phyloP scores from a whole-genome alignment of 2,797 vertebrate species.

The Sebastolobus altivelis region DNA sequence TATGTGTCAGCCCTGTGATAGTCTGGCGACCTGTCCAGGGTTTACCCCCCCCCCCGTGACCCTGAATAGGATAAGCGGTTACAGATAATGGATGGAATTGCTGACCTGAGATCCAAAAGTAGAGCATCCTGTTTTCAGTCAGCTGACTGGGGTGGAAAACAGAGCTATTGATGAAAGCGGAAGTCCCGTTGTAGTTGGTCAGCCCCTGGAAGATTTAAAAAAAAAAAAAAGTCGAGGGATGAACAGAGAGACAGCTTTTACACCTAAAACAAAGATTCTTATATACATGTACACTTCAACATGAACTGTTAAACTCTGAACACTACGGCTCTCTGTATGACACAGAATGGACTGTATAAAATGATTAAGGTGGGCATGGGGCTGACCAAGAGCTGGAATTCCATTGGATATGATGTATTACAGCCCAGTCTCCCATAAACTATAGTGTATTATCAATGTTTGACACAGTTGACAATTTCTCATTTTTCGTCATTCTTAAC shows the following conservation, averaged over 20 bases:
- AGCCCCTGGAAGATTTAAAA: conserved; percentile 77
- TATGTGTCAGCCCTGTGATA: no score
- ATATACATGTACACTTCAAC: neutral
- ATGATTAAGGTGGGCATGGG: neutral
- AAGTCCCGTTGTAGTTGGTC: conserved; percentile 82
- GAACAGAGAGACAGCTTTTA: neutral
- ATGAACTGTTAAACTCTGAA: neutral
- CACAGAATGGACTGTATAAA: neutral
- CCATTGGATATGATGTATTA: neutral
- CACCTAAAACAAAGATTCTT: neutral
- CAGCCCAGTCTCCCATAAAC: neutral
- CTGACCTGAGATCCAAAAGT: conserved; percentile 91
- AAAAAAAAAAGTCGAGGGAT: neutral
- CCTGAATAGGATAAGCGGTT: no score
- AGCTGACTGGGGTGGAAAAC: conserved; percentile 85
- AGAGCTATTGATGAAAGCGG: conserved; percentile 74
- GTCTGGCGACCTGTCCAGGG: no score
- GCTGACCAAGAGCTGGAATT: neutral
- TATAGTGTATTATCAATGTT: neutral
- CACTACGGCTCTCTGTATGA: neutral
- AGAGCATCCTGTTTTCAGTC: conserved; percentile 87
- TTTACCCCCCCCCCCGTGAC: no score
- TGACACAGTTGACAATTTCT: neutral
- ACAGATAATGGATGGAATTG: no score
- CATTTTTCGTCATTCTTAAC: neutral